These are phyloP conservation scores for Papilio gigon DNA, from an alignment of 2,888 invertebrate genomes.

Conservation along the genomic window DNA sequence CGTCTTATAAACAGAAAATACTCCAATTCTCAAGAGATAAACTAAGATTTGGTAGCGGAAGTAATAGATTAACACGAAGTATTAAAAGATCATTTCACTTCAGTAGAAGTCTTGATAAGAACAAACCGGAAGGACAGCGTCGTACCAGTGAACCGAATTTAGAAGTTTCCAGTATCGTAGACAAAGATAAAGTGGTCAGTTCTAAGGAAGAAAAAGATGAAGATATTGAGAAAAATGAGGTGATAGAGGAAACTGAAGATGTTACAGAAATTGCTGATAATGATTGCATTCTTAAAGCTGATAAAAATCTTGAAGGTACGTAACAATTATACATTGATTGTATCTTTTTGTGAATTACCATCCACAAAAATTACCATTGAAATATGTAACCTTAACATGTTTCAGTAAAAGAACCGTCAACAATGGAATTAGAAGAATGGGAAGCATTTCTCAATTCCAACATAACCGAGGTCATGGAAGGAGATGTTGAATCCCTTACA, in stretches of 20 bases:
- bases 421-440: slow-evolving; percentile 94
- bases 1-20: slow-evolving; percentile 78
- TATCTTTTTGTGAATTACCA: too few relatives aligned
- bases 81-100: slow-evolving; percentile 78
- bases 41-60: slow-evolving; percentile 74
- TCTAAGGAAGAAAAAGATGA: slow-evolving; percentile 75
- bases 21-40: slow-evolving; percentile 78
- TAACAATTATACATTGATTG: slow-evolving; percentile 34
- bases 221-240: slow-evolving; percentile 72
- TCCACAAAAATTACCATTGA: too few relatives aligned
- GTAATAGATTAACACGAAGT: slow-evolving; percentile 75
- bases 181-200: slow-evolving; percentile 59
- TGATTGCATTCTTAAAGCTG: slow-evolving; percentile 61
- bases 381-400: slow-evolving; percentile 35
- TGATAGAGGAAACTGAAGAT: slow-evolving; percentile 75
- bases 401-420: slow-evolving; percentile 80
- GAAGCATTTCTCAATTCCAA: slow-evolving; percentile 90
- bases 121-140: slow-evolving; percentile 67
- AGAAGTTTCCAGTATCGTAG: slow-evolving; percentile 62
- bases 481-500: slow-evolving; percentile 88
- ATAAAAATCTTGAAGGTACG: slow-evolving; percentile 67
- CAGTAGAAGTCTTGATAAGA: slow-evolving; percentile 76
- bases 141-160: slow-evolving; percentile 75
- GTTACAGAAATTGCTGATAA: slow-evolving; percentile 66
- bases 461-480: slow-evolving; percentile 91